Conservation (phyloP, 1,140 invertebrate species). For the Bombus turneri region DNA sequence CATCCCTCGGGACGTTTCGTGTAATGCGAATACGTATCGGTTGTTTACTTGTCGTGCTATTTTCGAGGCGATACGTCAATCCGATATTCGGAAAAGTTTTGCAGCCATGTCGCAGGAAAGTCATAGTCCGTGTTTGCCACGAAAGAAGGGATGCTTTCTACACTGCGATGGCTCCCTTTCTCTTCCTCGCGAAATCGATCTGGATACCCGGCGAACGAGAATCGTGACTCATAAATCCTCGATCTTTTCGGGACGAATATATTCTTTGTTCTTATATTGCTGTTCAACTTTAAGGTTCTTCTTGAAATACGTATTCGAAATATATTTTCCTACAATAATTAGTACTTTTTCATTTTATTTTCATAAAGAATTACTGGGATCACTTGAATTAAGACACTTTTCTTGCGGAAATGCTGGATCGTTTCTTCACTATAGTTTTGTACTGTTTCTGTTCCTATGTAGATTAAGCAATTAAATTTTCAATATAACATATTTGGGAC, state of each 20-base stretch:
- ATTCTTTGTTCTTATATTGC: conserved; percentile 22
- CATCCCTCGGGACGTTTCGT: conserved; percentile 61
- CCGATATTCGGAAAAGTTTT: conserved; percentile 73
- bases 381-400: neutral
- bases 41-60: conserved; percentile 77
- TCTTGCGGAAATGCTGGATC: neutral
- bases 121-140: conserved; percentile 49
- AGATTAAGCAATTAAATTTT: neutral
- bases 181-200: conserved; percentile 54
- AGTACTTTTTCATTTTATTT: neutral
- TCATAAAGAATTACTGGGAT: neutral
- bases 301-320: neutral
- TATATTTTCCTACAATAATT: neutral
- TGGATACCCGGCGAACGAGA: conserved; percentile 45
- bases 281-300: neutral
- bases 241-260: conserved; percentile 3
- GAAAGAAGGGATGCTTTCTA: conserved; percentile 38
- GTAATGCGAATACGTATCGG: conserved; percentile 70
- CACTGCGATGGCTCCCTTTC: conserved; percentile 16
- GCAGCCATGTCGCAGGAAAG: conserved; percentile 45
- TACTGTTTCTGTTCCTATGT: neutral
- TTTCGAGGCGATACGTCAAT: conserved; percentile 77
- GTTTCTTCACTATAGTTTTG: neutral
- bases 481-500: neutral
- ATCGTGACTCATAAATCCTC: conserved; percentile 56